A percentile compares a stretch with the other conserved stretches of the same genome.
Conservation (phyloP, 2,797 vertebrate genomes). For the Typhlichthys subterraneus region DNA sequence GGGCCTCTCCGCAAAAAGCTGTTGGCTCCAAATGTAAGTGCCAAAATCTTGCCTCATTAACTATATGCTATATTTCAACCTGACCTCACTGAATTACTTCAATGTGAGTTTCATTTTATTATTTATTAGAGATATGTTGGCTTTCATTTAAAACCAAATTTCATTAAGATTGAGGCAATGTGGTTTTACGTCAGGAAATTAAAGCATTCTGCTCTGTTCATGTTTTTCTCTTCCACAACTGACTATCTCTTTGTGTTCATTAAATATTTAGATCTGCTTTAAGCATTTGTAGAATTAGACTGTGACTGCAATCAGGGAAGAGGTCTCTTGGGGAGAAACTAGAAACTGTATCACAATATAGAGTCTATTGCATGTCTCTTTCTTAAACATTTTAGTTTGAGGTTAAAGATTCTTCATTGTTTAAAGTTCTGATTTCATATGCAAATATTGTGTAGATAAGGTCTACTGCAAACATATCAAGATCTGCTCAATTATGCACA, state of each 20-base stretch:
- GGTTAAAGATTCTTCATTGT: too few species aligned
- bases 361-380: too few species aligned
- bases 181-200: too few species aligned
- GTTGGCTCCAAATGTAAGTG: constrained; percentile 18
- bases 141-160: neutral
- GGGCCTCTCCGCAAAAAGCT: neutral
- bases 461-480: too few species aligned
- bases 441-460: too few species aligned
- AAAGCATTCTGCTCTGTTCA: constrained; percentile 4
- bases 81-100: constrained; percentile 16
- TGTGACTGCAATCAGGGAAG: neutral
- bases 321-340: neutral
- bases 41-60: constrained; percentile 39
- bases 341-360: too few species aligned
- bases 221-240: constrained; percentile 8
- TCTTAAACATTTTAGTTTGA: too few species aligned
- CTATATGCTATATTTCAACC: constrained; percentile 34
- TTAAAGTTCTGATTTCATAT: too few species aligned
- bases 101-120: constrained; percentile 3
- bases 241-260: constrained; percentile 53
- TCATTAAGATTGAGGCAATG: neutral
- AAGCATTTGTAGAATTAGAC: constrained; percentile 52
- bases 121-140: neutral
- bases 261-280: constrained; percentile 64
- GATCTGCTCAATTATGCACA: too few species aligned